These are phyloP conservation scores for Gobio gobio DNA, from an alignment of 2,113 vertebrate species.

Conservation along the genomic window DNA sequence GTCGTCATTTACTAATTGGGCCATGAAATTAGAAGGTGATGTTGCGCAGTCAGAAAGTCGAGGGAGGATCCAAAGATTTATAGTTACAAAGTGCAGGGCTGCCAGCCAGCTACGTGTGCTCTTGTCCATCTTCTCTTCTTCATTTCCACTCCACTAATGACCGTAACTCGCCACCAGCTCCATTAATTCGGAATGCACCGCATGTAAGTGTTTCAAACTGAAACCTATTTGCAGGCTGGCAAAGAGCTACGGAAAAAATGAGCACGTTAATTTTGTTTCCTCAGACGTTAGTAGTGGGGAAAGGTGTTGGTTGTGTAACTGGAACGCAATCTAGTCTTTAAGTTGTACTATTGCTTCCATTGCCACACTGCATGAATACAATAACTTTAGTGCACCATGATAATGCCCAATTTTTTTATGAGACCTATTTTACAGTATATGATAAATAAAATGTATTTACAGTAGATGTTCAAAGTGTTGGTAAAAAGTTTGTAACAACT, in stretches of 20 bases:
- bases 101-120: slow-evolving; percentile 61
- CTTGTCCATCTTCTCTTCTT: slow-evolving; percentile 52
- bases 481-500: no score
- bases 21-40: slow-evolving; percentile 68
- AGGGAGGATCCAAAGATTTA: slow-evolving; percentile 68
- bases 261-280: not conserved
- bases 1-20: slow-evolving; percentile 69
- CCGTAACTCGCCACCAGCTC: slow-evolving; percentile 65
- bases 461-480: no score
- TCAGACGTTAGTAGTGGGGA: not conserved
- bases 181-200: slow-evolving; percentile 70
- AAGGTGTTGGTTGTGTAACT: not conserved
- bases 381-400: not conserved
- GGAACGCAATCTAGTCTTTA: not conserved
- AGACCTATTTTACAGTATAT: no score
- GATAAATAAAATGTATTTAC: no score
- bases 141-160: slow-evolving; percentile 63
- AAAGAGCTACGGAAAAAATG: not conserved
- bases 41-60: slow-evolving; percentile 63
- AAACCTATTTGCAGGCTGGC: not conserved
- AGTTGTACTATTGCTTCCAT: not conserved
- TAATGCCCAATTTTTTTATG: not conserved
- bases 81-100: slow-evolving; percentile 65
- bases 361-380: not conserved
- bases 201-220: slow-evolving; percentile 66